Evolutionary conservation across 2,888 invertebrate species (phyloP).

Genomic region (Peribatodes rhomboidaria): DNA sequence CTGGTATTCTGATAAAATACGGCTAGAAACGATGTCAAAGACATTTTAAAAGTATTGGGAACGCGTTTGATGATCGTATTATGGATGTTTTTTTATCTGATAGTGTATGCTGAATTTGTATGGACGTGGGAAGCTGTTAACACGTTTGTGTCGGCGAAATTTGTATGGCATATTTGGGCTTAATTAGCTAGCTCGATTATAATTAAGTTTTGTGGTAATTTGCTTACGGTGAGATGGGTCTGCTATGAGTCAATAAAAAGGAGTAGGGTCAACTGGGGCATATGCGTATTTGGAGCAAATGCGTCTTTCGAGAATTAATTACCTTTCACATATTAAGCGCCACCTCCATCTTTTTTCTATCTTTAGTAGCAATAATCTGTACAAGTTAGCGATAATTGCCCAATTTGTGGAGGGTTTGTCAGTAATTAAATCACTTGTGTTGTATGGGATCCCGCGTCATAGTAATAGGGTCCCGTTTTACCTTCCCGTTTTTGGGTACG

Average conservation of each 20-base stretch:
- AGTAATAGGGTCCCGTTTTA: too few species aligned
- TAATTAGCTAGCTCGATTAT: constrained; percentile 15
- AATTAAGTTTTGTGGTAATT: constrained; percentile 21
- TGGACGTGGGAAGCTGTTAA: constrained; percentile 36
- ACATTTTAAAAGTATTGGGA: constrained; percentile 40
- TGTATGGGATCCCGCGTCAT: too few species aligned
- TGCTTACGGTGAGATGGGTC: constrained; percentile 11
- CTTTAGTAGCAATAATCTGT: too few species aligned
- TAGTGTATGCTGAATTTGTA: constrained; percentile 36
- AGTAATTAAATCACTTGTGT: too few species aligned
- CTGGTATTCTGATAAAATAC: constrained; percentile 43
- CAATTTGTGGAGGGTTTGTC: too few species aligned
- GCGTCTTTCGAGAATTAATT: too few species aligned
- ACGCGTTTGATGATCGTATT: constrained; percentile 41
- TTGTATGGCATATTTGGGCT: constrained; percentile 29
- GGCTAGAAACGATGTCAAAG: constrained; percentile 38
- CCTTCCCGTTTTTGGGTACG: too few species aligned
- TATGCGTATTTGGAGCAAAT: too few species aligned
- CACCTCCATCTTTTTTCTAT: too few species aligned
- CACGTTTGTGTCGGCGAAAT: constrained; percentile 33
- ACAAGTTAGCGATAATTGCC: too few species aligned
- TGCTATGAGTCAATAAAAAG: not conserved
- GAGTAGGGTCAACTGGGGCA: too few species aligned
- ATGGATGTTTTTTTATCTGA: constrained; percentile 41
- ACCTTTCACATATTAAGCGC: too few species aligned